phyloP scores from a whole-genome alignment of 1,140 invertebrate species.

The Kradibia gibbosae region DNA sequence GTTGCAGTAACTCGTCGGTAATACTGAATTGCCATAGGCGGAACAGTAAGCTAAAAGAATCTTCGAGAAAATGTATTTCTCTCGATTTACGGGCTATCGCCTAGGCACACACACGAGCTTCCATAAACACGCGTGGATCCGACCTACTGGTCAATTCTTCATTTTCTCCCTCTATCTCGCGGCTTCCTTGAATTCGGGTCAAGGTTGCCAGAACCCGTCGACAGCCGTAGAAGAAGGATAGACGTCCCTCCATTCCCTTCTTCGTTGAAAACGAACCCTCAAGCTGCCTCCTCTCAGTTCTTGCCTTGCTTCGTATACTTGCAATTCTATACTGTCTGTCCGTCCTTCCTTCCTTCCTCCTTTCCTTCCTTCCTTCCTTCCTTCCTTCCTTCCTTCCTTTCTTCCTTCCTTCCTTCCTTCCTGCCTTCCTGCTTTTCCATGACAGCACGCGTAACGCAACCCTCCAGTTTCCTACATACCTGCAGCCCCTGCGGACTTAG shows the following conservation, averaged over 20 bases:
- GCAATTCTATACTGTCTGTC: neutral
- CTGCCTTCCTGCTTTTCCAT: conserved; percentile 13
- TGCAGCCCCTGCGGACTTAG: neutral
- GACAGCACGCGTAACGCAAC: neutral
- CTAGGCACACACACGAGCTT: neutral
- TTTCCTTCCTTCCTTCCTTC: conserved; percentile 11
- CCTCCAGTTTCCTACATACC: conserved; percentile 4
- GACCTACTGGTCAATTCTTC: conserved; percentile 19
- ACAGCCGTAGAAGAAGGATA: neutral
- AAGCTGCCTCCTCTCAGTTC: neutral
- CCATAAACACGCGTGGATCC: neutral
- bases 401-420: neutral
- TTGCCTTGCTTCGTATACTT: no score
- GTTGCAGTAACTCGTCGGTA: neutral
- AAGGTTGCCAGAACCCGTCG: conserved; percentile 20
- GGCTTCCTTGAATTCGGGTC: conserved; percentile 27
- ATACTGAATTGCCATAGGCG: neutral
- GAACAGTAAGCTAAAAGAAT: neutral
- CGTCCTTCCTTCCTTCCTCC: neutral
- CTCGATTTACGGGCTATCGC: neutral
- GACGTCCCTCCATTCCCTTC: conserved; percentile 4
- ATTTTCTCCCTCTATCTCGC: conserved; percentile 10
- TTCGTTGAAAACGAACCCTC: neutral
- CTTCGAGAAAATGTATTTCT: neutral
- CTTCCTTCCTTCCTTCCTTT: neutral